A percentile compares a stretch with the other conserved stretches of the same genome.
Conservation (phyloP, 2,113 vertebrate species). For the Falcunculus frontatus region DNA sequence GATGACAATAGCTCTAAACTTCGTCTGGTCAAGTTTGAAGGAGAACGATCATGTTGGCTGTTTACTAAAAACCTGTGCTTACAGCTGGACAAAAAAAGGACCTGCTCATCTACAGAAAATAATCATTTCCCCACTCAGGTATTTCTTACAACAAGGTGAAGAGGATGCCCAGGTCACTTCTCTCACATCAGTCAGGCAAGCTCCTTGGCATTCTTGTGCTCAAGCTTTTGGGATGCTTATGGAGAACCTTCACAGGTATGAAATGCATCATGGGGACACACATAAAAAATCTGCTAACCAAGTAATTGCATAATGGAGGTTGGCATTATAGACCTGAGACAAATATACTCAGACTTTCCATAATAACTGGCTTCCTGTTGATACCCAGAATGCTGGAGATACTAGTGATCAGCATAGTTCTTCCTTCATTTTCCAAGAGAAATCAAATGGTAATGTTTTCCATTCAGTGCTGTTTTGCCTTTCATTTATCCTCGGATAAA, state of each 20-base stretch:
- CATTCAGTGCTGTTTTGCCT: neutral
- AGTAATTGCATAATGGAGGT: neutral
- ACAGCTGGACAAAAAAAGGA: neutral
- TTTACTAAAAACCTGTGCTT: neutral
- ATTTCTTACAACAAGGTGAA: neutral
- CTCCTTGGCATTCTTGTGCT: neutral
- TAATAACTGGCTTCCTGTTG: neutral
- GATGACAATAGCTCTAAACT: neutral
- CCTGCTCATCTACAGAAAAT: neutral
- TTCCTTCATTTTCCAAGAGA: neutral
- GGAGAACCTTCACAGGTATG: neutral
- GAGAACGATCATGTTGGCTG: neutral
- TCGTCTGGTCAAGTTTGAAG: neutral
- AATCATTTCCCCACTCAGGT: neutral
- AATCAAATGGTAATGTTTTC: neutral
- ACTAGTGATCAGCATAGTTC: neutral
- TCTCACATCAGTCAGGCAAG: neutral
- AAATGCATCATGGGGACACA: neutral
- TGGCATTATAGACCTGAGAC: neutral
- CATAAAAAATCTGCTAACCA: neutral
- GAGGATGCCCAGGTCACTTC: neutral
- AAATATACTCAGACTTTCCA: neutral
- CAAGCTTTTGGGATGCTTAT: neutral
- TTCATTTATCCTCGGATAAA: neutral
- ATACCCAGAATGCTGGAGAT: neutral